Conservation (phyloP, 2,797 vertebrate genomes). For the Leptatherina wallacei region DNA sequence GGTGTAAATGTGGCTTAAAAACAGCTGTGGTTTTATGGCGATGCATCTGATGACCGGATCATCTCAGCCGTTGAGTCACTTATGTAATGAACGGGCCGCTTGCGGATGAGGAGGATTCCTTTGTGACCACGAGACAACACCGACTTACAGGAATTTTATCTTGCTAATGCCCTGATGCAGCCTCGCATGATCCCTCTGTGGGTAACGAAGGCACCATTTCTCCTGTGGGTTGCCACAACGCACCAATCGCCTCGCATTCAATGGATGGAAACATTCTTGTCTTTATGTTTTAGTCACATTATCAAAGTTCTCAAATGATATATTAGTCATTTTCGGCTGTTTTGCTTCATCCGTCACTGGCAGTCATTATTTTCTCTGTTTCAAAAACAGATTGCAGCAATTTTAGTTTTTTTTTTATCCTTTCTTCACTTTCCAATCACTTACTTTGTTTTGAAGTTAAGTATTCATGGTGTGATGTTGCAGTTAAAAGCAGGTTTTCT, state of each 20-base stretch:
- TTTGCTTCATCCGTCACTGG: not conserved
- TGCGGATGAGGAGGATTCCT: slow-evolving; percentile 31
- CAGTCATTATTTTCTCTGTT: not conserved
- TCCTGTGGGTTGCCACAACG: slow-evolving; percentile 16
- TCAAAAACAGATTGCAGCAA: not conserved
- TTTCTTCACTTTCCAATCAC: not conserved
- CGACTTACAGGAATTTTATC: slow-evolving; percentile 29
- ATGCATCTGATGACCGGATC: slow-evolving; percentile 41
- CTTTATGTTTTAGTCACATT: slow-evolving; percentile 18
- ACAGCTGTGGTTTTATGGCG: slow-evolving; percentile 25
- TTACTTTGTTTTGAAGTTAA: not conserved
- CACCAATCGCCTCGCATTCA: slow-evolving; percentile 2
- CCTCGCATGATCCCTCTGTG: slow-evolving; percentile 16
- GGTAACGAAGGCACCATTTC: not conserved
- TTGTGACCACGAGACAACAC: slow-evolving; percentile 23
- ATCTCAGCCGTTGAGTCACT: slow-evolving; percentile 51
- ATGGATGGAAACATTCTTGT: not conserved
- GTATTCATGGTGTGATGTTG: slow-evolving; percentile 4
- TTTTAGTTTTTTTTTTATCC: not conserved
- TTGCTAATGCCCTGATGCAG: slow-evolving; percentile 16
- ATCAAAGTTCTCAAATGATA: not conserved
- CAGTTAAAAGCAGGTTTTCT: not conserved
- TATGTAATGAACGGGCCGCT: slow-evolving; percentile 26
- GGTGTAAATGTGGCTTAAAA: slow-evolving; percentile 33
- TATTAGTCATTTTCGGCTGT: slow-evolving; percentile 1